Percentiles rank a stretch among this genome's conserved stretches.
Conservation (phyloP, 2,113 vertebrate species). For the Cygnus atratus region DNA sequence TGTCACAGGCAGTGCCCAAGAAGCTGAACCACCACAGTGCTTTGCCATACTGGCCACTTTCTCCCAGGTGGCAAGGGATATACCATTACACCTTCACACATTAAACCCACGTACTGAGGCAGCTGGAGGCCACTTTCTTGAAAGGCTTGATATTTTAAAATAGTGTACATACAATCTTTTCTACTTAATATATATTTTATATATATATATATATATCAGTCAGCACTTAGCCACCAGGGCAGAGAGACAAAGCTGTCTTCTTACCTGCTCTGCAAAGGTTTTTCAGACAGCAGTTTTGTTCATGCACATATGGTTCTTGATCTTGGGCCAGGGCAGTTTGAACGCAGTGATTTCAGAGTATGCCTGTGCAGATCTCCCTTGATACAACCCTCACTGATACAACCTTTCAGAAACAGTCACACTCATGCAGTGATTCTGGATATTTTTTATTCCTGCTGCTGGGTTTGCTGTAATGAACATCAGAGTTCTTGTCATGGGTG, state of each 20-base stretch:
- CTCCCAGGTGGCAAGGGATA: not conserved
- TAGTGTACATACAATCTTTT: not conserved
- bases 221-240: not conserved
- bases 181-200: too few relatives aligned
- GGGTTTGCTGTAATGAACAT: not conserved
- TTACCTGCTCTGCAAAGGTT: not conserved
- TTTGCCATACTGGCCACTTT: not conserved
- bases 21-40: rapidly evolving
- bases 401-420: not conserved
- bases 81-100: not conserved
- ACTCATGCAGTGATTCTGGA: not conserved
- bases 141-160: not conserved
- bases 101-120: not conserved
- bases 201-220: not conserved
- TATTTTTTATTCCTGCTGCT: not conserved
- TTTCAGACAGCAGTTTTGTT: not conserved
- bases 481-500: rapidly evolving
- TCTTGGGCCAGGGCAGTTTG: not conserved
- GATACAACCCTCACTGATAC: not conserved
- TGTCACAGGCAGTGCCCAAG: rapidly evolving
- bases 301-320: rapidly evolving
- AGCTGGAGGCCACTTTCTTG: not conserved
- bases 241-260: not conserved
- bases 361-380: not conserved
- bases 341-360: not conserved